Base-by-base conservation (phyloP, 2,113 vertebrate genomes). In the Pseudolaguvia tuberculata region DNA sequence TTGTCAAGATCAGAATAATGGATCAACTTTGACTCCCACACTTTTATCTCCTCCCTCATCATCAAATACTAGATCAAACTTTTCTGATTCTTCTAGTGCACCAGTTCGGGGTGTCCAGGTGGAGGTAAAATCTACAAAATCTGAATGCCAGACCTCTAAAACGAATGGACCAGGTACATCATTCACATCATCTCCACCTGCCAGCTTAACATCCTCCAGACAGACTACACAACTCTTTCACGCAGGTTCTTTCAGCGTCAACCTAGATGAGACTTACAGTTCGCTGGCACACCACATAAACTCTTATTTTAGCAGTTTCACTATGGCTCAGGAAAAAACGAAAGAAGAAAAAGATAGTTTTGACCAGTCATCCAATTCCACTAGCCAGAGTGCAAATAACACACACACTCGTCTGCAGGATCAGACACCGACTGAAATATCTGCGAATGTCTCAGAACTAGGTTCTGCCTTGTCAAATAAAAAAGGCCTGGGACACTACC, bases 251-350 rank as follows among this genome's bases (percentile, higher is more conserved):
- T 86, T 96, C 85, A 87, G 91, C 45, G 93, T 91, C 71, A 94
- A 85, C 84, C 91, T 95, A 86, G 95, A 93, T 84, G 94, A 97
- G 66, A 97, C 95, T 0, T 97, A 94, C 79, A 91, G 88, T 81
- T 94, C 92, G 12, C 72, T 98, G 76, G 89, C 96, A 62, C 89
- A 90, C 87, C 96, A 98, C 76, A 92, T 99, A 81, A 97, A 97
- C 82, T 88, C 88, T 25, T 98, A 99, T 79, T 99, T 98, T 80
- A 86, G 69, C 51, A 88, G 67, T 78, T 84, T 78, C 70, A 83
- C 78, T 70, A 88, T 84, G 72, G 89, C 92, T 87, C 87, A 89
- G 83, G 84, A 86, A 71, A 80, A 84, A 69, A 86, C 85, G 73
- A 70, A 35, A 9, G 78, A 85, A 21, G 78, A 62, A 13, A 84